Evolutionary conservation across 2,797 vertebrate species (phyloP).

Genomic region (Siniperca obscura): DNA sequence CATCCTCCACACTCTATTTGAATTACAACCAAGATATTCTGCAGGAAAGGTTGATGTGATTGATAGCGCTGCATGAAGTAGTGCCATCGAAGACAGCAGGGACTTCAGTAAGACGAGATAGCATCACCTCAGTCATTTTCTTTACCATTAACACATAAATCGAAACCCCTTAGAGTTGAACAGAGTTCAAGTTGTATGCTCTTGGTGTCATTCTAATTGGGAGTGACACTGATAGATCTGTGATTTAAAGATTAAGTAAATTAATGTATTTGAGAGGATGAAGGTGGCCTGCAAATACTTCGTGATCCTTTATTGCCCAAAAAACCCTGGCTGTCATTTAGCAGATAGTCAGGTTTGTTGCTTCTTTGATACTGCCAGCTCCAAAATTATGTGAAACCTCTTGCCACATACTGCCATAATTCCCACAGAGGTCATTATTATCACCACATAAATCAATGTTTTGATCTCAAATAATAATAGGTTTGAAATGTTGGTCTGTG

Average conservation of each 20-base stretch:
- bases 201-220: background rate
- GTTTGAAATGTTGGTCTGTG: slow-evolving; percentile 12
- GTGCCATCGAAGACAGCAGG: slow-evolving; percentile 5
- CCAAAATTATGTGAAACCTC: background rate
- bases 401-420: background rate
- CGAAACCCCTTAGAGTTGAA: background rate
- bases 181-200: background rate
- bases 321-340: background rate
- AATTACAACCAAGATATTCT: slow-evolving; percentile 15
- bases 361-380: background rate
- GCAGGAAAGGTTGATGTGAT: slow-evolving; percentile 24
- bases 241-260: slow-evolving; percentile 33
- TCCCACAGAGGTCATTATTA: background rate
- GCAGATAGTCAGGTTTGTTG: background rate
- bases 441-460: slow-evolving; percentile 18
- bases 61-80: slow-evolving; percentile 18
- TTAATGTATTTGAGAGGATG: background rate
- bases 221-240: slow-evolving; percentile 14
- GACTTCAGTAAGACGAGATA: slow-evolving; percentile 11
- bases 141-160: slow-evolving; percentile 5
- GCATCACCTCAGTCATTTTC: slow-evolving; percentile 24
- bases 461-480: slow-evolving; percentile 21
- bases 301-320: background rate
- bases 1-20: slow-evolving; percentile 9
- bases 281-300: background rate